These are phyloP conservation scores for Anabas testudineus DNA, from an alignment of 2,797 vertebrate genomes.

Conservation along the genomic window DNA sequence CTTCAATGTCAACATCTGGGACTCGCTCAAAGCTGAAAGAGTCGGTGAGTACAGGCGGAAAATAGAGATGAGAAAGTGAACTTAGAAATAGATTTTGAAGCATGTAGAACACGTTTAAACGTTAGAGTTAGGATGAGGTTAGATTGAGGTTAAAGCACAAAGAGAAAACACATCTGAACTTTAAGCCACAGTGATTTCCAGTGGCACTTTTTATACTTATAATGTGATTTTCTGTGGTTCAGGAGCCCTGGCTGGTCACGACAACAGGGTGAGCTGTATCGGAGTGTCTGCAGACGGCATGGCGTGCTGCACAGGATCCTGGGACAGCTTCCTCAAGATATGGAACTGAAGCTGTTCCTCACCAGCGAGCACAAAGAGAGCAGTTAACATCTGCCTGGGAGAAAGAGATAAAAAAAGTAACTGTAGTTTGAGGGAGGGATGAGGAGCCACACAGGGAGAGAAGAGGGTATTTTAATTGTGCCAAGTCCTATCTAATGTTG, in stretches of 20 bases:
- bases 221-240: constrained; percentile 19
- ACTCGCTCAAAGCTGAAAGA: constrained; percentile 91
- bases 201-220: not conserved
- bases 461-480: constrained; percentile 75
- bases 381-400: constrained; percentile 41
- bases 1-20: constrained; percentile 99
- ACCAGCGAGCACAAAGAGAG: constrained; percentile 35
- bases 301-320: constrained; percentile 97
- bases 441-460: constrained; percentile 48
- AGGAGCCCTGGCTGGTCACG: constrained; percentile 95
- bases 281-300: constrained; percentile 94
- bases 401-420: constrained; percentile 48
- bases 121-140: too few species aligned
- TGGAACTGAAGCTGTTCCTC: constrained; percentile 88
- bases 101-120: too few species aligned
- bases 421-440: constrained; percentile 56
- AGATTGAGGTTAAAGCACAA: too few species aligned
- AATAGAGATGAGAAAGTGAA: not conserved
- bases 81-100: not conserved
- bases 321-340: constrained; percentile 99
- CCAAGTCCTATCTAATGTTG: constrained; percentile 75
- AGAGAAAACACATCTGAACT: too few species aligned
- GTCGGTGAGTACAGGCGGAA: constrained; percentile 87
- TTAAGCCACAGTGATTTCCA: not conserved
- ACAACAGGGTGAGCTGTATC: constrained; percentile 98